These are phyloP conservation scores for Ryuthela nishihirai DNA, from an alignment of 2,888 invertebrate species.

Conservation along the genomic window DNA sequence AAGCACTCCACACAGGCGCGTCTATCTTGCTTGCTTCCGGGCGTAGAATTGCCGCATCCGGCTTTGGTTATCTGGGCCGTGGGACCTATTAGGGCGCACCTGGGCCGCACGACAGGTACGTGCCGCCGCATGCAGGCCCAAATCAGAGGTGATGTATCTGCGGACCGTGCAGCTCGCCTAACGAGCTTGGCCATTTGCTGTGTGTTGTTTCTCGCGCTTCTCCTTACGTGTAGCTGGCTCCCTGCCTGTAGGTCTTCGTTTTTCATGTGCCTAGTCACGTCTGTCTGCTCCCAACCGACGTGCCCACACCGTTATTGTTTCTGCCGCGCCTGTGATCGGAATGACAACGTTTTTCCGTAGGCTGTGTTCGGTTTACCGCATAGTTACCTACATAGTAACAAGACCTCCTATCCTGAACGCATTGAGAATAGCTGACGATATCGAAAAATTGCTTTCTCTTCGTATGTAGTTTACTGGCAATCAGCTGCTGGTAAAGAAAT, in stretches of 20 bases:
- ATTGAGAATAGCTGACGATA: too few species aligned
- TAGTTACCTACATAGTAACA: too few species aligned
- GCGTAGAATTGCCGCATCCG: too few species aligned
- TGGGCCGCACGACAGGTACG: slow-evolving; percentile 11
- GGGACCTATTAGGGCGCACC: not conserved
- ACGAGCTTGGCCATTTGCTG: slow-evolving; percentile 22
- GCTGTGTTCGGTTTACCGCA: too few species aligned
- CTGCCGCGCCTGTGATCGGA: slow-evolving; percentile 18
- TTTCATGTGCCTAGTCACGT: slow-evolving; percentile 31
- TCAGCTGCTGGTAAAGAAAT: too few species aligned
- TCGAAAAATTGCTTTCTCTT: too few species aligned
- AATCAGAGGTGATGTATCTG: slow-evolving; percentile 22
- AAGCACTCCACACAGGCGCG: too few species aligned
- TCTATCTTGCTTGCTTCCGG: too few species aligned
- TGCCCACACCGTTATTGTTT: slow-evolving; percentile 35
- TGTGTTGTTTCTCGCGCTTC: slow-evolving; percentile 13
- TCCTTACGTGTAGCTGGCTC: too few species aligned
- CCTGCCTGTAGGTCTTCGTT: slow-evolving; percentile 11
- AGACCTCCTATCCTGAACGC: too few species aligned
- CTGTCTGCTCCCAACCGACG: slow-evolving; percentile 17
- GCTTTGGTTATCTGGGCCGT: slow-evolving; percentile 2
- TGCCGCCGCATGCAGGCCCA: slow-evolving; percentile 15
- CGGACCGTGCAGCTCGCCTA: slow-evolving; percentile 15
- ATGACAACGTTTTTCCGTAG: slow-evolving; percentile 12
- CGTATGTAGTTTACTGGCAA: too few species aligned